phyloP scores from a whole-genome alignment of 2,113 vertebrate genomes.

The Otis tarda region DNA sequence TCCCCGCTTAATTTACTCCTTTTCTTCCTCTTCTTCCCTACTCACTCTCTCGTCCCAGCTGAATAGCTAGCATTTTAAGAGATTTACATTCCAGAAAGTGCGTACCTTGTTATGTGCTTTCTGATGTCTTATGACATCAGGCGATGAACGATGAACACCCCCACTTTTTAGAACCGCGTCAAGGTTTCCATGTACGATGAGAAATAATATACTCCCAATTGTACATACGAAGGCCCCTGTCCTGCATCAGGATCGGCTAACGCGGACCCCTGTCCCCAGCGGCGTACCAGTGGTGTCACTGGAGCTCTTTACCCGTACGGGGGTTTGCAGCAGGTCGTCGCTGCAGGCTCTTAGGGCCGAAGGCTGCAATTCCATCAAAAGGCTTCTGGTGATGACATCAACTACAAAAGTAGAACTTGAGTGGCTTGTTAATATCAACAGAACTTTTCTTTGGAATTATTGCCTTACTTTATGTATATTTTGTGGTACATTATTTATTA shows the following conservation, averaged over 20 bases:
- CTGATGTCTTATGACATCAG: constrained; percentile 54
- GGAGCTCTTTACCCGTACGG: background rate
- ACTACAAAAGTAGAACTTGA: constrained; percentile 35
- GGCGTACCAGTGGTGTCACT: background rate
- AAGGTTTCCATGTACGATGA: constrained; percentile 62
- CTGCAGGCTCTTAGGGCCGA: constrained; percentile 50
- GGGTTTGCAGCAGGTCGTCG: constrained; percentile 26
- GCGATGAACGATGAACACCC: constrained; percentile 22
- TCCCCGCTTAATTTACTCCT: background rate
- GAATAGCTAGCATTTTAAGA: constrained; percentile 62
- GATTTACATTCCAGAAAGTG: constrained; percentile 70
- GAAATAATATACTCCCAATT: constrained; percentile 60
- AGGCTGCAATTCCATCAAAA: constrained; percentile 66
- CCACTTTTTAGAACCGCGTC: background rate
- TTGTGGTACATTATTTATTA: constrained; percentile 79
- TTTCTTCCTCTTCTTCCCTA: background rate
- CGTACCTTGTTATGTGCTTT: constrained; percentile 38
- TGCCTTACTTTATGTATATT: constrained; percentile 78
- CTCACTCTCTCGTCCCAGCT: background rate
- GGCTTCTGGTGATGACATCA: constrained; percentile 62
- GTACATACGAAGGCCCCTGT: constrained; percentile 35
- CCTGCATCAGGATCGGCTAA: constrained; percentile 50
- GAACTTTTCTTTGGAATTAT: constrained; percentile 74
- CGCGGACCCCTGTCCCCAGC: background rate
- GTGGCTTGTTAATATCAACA: constrained; percentile 64